Conservation (phyloP, 2,797 vertebrate genomes). For the Otolemur crassicaudatus region DNA sequence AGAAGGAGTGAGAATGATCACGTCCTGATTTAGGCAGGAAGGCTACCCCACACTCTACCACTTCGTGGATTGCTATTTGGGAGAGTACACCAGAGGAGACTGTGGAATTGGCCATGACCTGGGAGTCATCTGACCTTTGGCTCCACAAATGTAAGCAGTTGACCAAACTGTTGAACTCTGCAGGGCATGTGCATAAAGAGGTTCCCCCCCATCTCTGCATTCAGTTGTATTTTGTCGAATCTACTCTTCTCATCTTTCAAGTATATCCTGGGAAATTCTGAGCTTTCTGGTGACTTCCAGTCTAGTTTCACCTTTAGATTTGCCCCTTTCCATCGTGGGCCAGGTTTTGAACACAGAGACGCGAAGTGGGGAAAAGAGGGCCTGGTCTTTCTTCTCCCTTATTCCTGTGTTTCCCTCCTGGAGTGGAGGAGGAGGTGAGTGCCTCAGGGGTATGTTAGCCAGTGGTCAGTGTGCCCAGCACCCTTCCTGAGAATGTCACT, state of each 20-base stretch:
- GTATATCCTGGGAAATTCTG: not conserved
- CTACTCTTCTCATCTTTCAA: not conserved
- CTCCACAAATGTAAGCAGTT: not conserved
- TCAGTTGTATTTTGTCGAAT: not conserved
- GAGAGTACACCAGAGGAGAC: not conserved
- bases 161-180: not conserved
- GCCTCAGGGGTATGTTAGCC: too few species aligned
- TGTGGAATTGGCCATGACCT: not conserved
- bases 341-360: not conserved
- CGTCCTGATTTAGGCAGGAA: not conserved
- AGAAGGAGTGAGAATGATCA: constrained; percentile 44
- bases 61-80: not conserved
- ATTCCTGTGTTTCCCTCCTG: not conserved
- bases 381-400: not conserved
- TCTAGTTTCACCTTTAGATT: not conserved
- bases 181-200: not conserved
- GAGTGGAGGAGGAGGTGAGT: not conserved
- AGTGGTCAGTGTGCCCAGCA: not conserved
- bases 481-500: not conserved
- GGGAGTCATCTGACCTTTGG: not conserved
- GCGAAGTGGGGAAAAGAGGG: not conserved
- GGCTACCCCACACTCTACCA: not conserved
- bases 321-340: not conserved
- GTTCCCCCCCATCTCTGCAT: not conserved
- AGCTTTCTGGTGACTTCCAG: not conserved